A percentile compares a stretch with the other conserved stretches of the same genome.
Evolutionary conservation across 2,113 vertebrate genomes (phyloP).

Genomic region (Mungos mungo): DNA sequence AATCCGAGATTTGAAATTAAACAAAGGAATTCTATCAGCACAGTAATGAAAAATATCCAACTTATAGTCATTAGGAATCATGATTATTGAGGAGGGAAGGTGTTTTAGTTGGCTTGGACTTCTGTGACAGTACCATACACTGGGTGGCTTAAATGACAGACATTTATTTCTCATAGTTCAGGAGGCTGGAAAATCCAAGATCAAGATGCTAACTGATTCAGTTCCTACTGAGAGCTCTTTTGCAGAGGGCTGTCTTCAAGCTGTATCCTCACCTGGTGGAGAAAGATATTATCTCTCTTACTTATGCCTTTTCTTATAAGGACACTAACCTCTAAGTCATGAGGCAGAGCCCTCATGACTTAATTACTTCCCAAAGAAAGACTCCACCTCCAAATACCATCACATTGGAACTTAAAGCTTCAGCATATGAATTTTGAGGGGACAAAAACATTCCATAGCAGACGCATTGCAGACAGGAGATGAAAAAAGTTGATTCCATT

Average conservation of each 20-base stretch:
- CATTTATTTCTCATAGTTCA: neutral
- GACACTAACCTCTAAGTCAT: neutral
- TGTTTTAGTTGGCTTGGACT: neutral
- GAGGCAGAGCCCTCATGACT: neutral
- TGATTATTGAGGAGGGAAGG: neutral
- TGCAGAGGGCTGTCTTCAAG: neutral
- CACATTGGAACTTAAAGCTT: neutral
- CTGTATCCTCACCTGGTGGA: neutral
- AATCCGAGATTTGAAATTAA: neutral
- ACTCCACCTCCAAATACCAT: neutral
- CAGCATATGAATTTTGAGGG: neutral
- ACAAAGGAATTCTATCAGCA: neutral
- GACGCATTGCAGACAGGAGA: neutral
- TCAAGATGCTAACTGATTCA: neutral
- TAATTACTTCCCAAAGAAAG: neutral
- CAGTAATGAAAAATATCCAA: neutral
- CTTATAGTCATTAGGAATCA: neutral
- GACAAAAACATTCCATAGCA: neutral
- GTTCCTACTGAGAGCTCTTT: neutral
- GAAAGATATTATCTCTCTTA: neutral
- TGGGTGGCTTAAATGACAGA: neutral
- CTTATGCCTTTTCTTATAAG: neutral
- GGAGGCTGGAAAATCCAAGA: neutral
- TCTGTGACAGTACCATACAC: neutral
- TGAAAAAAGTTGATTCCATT: neutral